These are phyloP conservation scores for Psephotus haematonotus DNA, from an alignment of 2,113 vertebrate species.

Conservation along the genomic window DNA sequence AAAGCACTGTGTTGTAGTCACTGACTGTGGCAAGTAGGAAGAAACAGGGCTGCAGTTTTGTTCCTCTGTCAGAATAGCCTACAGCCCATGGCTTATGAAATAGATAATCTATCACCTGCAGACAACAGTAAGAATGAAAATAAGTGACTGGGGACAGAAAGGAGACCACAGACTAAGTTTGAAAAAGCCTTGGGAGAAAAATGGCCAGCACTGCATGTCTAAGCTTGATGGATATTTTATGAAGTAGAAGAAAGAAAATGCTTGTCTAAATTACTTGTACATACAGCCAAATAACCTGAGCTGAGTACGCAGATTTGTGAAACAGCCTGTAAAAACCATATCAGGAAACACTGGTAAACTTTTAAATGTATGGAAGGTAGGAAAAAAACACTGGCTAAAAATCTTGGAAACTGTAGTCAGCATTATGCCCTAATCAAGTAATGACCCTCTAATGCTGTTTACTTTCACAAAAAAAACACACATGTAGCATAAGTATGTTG, in stretches of 20 bases:
- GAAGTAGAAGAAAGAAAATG: not conserved
- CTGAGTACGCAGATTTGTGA: not conserved
- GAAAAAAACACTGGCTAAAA: not conserved
- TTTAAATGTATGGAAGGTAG: not conserved
- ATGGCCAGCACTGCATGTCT: not conserved
- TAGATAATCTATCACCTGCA: not conserved
- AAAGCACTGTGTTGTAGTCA: not conserved
- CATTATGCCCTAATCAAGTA: not conserved
- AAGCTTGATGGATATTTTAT: slow-evolving; percentile 5
- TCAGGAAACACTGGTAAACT: not conserved
- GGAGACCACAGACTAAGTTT: not conserved
- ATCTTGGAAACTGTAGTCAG: not conserved
- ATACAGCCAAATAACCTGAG: not conserved
- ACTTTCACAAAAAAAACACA: not conserved
- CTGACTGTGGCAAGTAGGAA: not conserved
- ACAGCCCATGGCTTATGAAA: not conserved
- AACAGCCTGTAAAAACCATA: not conserved
- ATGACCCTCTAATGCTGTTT: not conserved
- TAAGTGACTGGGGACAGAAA: not conserved
- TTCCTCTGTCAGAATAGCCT: not conserved
- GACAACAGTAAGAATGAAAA: not conserved
- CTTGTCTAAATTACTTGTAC: not conserved
- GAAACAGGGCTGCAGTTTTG: not conserved
- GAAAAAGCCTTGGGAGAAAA: not conserved
- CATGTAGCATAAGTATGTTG: not conserved